phyloP scores from a whole-genome alignment of 2,888 invertebrate genomes.

The Lottia scabra region DNA sequence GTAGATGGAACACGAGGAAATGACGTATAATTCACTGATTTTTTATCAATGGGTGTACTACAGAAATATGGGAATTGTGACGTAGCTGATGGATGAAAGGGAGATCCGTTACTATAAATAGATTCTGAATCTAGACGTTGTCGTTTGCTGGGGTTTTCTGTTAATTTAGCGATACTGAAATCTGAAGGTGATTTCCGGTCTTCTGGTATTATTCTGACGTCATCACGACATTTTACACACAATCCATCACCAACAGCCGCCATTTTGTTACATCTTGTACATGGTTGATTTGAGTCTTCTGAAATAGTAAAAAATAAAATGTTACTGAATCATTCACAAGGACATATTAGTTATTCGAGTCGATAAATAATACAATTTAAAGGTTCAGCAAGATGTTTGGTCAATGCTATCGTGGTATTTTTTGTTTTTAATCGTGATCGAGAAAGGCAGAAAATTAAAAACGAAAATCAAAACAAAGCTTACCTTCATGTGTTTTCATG shows the following conservation, averaged over 20 bases:
- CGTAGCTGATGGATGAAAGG: background rate
- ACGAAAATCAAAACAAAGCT: slow-evolving; percentile 16
- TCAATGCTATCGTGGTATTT: no score
- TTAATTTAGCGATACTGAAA: background rate
- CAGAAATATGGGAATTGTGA: background rate
- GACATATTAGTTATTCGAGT: background rate
- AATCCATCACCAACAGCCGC: background rate
- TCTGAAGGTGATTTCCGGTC: background rate
- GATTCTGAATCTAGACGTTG: background rate
- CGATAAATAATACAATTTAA: no score
- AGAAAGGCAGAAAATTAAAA: no score
- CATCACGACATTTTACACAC: background rate
- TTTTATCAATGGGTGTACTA: background rate
- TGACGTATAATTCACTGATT: background rate
- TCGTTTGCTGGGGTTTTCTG: background rate
- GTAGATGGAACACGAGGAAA: background rate
- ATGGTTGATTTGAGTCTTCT: background rate
- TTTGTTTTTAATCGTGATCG: no score
- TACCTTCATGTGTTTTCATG: slow-evolving; percentile 81
- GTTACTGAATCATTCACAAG: background rate
- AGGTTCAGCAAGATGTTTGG: no score
- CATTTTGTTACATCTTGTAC: background rate
- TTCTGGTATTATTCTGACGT: background rate
- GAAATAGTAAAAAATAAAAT: background rate
- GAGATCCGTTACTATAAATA: background rate